Evolutionary conservation across 2,888 invertebrate genomes (phyloP).

Genomic region (Hydroisotoma schaefferi): DNA sequence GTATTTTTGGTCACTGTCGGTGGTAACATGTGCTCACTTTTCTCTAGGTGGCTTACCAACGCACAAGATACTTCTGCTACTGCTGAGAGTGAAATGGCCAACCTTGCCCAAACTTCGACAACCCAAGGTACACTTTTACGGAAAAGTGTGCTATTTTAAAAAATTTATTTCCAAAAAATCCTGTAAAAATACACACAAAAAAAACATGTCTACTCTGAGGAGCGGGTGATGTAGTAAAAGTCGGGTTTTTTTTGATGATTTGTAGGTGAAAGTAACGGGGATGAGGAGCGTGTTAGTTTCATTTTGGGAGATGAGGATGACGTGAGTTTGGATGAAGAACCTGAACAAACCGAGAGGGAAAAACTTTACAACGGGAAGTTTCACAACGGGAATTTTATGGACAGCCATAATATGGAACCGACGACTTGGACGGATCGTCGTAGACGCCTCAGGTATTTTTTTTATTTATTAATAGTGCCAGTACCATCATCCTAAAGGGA

Average conservation of each 20-base stretch:
- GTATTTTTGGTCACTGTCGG: constrained; percentile 7
- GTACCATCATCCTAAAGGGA: no score
- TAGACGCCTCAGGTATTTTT: constrained; percentile 36
- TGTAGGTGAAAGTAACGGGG: constrained; percentile 21
- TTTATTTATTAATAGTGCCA: no score
- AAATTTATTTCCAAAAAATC: not conserved
- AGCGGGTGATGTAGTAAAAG: no score
- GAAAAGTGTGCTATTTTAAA: not conserved
- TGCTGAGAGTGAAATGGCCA: constrained; percentile 18
- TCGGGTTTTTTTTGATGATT: not conserved
- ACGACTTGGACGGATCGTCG: constrained; percentile 36
- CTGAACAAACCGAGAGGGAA: not conserved
- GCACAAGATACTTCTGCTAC: no score
- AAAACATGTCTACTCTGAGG: no score
- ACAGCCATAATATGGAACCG: constrained; percentile 16
- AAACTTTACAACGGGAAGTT: not conserved
- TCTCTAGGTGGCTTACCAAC: constrained; percentile 47
- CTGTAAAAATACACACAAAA: no score
- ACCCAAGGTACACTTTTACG: not conserved
- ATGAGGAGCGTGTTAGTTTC: constrained; percentile 45
- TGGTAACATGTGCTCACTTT: constrained; percentile 18
- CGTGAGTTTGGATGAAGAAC: constrained; percentile 19
- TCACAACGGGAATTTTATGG: constrained; percentile 3
- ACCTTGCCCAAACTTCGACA: not conserved
- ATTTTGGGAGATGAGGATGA: constrained; percentile 45